Evolutionary conservation across 2,113 vertebrate genomes (phyloP), one percentile per base, ranked within the genome.

Genomic region (Recurvirostra avosetta): DNA sequence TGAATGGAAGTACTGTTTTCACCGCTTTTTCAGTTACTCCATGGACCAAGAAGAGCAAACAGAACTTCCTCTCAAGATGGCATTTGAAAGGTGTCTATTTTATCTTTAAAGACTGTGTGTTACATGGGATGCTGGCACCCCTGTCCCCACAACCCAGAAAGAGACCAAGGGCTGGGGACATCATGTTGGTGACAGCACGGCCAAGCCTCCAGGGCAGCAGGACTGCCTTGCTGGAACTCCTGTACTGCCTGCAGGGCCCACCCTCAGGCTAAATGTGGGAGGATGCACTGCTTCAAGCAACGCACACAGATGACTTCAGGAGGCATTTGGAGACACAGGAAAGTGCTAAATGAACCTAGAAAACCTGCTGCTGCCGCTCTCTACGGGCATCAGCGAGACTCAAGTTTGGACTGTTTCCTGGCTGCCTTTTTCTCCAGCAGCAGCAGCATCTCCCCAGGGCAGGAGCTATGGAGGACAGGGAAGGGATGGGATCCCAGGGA

Each of bases 361-460:
- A 41, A 41, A 36, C 9, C 22, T 26, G 6, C 26, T 0, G 6
- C 2, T 3, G 40, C 38, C 3, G 1, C 36, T 65, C 47, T 55
- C 18, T 36, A 5, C 0, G 4, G 47, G 21, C 58, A 32, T 5
- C n/a, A 50, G 71, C 0, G 0, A 63, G 61, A 32, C 22, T 50
- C 1, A 8, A 32, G 17, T 56, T 85, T 66, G 67, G 66, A 25
- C 30, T 0, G 0, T 25, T 47, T 41, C 63, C 50, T 65, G 41
- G n/a, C 25, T 73, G 23, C 50, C 20, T 11, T 21, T 6, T 47
- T 47, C 23, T 34, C 13, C 36, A 63, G 45, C 72, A 86, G 49
- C 72, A 86, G 45, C n/a, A 73, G 23, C 43, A 26, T 14, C n/a
- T 82, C 53, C 50, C 12, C 40, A 23, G 10, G n/a, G 9, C 29